Conservation (phyloP, 2,797 vertebrate genomes). For the Gallirallus australis region DNA sequence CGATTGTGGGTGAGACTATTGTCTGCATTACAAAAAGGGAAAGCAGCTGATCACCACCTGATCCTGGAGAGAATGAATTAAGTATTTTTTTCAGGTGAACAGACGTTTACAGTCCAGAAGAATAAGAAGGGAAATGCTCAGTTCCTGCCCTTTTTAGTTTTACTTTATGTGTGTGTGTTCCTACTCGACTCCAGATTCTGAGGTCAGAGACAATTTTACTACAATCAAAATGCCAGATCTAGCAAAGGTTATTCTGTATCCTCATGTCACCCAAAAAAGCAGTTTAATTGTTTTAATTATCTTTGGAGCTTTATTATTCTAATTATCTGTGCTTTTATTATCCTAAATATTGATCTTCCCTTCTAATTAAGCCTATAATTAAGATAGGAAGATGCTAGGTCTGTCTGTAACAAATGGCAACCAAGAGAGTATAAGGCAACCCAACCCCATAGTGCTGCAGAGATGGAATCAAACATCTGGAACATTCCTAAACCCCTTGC, state of each 20-base stretch:
- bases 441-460: neutral
- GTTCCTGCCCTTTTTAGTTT: neutral
- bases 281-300: conserved; percentile 17
- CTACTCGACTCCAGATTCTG: neutral
- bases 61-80: neutral
- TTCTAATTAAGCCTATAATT: conserved; percentile 50
- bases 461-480: neutral
- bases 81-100: neutral
- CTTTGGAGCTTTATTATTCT: conserved; percentile 32
- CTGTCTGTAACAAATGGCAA: neutral
- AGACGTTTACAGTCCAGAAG: neutral
- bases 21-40: neutral
- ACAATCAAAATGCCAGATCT: neutral
- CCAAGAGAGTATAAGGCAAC: neutral
- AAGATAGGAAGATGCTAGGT: neutral
- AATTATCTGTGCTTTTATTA: conserved; percentile 52
- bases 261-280: neutral
- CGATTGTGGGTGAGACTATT: neutral
- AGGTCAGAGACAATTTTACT: neutral
- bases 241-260: neutral
- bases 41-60: neutral
- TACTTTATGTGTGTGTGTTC: neutral
- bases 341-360: conserved; percentile 36
- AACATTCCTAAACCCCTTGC: neutral
- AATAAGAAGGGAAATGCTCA: neutral